phyloP scores from a whole-genome alignment of 2,797 vertebrate species.

The Onychomys arenicola region DNA sequence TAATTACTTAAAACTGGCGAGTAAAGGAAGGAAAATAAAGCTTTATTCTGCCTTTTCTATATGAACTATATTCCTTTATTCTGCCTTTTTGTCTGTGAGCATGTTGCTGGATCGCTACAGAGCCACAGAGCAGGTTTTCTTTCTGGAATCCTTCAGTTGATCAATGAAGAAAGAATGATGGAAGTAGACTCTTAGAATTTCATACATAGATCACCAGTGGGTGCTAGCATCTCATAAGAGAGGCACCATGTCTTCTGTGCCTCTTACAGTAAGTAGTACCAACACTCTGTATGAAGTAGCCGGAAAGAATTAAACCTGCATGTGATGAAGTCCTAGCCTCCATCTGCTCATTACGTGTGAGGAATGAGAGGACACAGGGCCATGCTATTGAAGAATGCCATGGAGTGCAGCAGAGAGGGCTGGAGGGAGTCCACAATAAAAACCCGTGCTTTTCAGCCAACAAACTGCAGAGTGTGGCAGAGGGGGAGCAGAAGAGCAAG shows the following conservation, averaged over 20 bases:
- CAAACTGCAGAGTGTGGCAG: neutral
- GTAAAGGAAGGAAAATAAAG: neutral
- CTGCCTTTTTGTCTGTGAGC: neutral
- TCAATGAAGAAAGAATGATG: conserved; percentile 25
- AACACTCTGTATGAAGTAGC: neutral
- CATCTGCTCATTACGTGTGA: neutral
- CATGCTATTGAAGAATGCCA: neutral
- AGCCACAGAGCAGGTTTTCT: conserved; percentile 2
- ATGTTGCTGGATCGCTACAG: neutral
- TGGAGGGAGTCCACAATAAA: neutral
- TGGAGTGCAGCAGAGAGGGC: neutral
- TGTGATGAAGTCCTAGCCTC: neutral
- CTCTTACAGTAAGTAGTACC: neutral
- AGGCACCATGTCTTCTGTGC: neutral
- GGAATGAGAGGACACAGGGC: neutral
- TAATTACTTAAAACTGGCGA: conserved; percentile 39
- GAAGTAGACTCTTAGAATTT: neutral
- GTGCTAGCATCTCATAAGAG: neutral
- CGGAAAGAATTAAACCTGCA: neutral
- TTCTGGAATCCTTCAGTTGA: neutral
- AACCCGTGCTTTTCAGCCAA: neutral
- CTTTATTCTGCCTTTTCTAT: neutral
- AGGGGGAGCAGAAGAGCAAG: neutral
- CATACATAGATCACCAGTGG: neutral
- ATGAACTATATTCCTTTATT: neutral